These are phyloP conservation scores for Erannis defoliaria DNA, from an alignment of 2,888 invertebrate genomes.

Conservation along the genomic window DNA sequence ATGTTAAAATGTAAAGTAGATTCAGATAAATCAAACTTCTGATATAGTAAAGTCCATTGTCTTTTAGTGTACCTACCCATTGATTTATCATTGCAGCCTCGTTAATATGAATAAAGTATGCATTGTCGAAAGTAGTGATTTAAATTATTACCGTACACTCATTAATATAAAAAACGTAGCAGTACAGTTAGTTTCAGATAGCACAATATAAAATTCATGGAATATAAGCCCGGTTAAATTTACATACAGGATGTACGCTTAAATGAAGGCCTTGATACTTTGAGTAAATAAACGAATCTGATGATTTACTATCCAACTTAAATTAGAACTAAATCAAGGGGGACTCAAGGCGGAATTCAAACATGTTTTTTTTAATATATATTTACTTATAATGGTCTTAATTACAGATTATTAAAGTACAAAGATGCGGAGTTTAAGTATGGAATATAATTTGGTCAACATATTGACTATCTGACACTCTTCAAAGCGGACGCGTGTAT, in stretches of 20 bases:
- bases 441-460: no score
- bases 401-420: no score
- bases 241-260: neutral
- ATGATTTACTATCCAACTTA: neutral
- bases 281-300: no score
- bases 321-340: neutral
- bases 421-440: no score
- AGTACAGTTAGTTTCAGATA: neutral
- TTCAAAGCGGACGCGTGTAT: no score
- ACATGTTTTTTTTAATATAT: no score
- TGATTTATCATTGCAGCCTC: neutral
- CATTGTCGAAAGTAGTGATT: neutral
- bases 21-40: no score
- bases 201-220: neutral
- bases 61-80: neutral
- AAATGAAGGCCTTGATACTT: no score
- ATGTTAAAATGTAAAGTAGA: no score
- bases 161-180: neutral
- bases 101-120: neutral
- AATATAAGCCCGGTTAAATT: neutral
- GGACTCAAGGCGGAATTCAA: no score
- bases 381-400: no score
- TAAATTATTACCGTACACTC: neutral
- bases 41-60: neutral
- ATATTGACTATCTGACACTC: no score